Conservation (phyloP, 2,797 vertebrate genomes). For the Rhinichthys osculus region DNA sequence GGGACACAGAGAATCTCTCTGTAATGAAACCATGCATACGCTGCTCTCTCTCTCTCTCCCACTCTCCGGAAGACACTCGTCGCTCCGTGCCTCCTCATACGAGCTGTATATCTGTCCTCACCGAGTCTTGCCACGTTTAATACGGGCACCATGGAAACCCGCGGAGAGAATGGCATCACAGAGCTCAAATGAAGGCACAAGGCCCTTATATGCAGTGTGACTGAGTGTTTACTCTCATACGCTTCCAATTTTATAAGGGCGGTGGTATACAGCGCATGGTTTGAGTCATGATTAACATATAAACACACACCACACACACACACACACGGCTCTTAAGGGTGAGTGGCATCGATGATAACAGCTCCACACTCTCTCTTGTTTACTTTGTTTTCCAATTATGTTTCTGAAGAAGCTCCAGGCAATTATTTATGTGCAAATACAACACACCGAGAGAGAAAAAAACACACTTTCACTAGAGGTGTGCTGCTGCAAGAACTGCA, state of each 20-base stretch:
- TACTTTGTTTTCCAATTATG: conserved; percentile 53
- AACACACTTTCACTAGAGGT: not conserved
- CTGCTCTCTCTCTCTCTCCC: conserved; percentile 36
- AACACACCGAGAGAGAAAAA: not conserved
- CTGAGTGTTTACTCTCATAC: conserved; percentile 25
- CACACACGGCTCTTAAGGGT: not conserved
- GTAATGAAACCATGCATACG: conserved; percentile 60
- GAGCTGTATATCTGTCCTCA: conserved; percentile 50
- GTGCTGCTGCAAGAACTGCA: not conserved
- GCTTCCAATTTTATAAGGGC: conserved; percentile 18
- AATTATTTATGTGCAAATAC: conserved; percentile 60
- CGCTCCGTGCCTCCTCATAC: conserved; percentile 54
- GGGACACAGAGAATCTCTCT: conserved; percentile 38
- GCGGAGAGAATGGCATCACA: conserved; percentile 27
- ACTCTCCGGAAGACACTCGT: conserved; percentile 45
- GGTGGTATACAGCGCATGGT: not conserved
- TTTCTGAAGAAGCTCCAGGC: conserved; percentile 34
- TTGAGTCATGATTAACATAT: conserved; percentile 15
- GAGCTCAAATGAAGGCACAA: conserved; percentile 14
- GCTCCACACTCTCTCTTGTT: conserved; percentile 23
- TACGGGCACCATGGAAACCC: conserved; percentile 61
- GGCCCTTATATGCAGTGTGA: conserved; percentile 14
- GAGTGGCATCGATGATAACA: conserved; percentile 9
- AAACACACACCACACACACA: conserved; percentile 4
- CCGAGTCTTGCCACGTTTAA: conserved; percentile 39